phyloP scores from a whole-genome alignment of 2,113 vertebrate genomes.

The Xiphias gladius region DNA sequence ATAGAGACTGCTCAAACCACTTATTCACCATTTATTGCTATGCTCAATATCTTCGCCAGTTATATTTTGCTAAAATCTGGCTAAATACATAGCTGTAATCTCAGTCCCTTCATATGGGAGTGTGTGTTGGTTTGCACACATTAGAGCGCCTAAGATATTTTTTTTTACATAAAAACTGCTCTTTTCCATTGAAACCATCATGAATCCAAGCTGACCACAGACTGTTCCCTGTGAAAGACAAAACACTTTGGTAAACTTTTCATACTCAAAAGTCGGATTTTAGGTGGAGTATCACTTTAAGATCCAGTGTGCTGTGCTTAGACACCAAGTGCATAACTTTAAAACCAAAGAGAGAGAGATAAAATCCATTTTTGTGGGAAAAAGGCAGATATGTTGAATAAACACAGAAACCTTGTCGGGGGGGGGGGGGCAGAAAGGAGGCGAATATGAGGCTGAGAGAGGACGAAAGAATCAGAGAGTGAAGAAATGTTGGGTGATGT shows the following conservation, averaged over 20 bases:
- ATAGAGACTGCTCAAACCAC: neutral
- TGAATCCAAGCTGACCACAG: neutral
- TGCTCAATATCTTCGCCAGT: neutral
- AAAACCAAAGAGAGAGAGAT: neutral
- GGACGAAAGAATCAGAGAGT: constrained; percentile 19
- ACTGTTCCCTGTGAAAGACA: neutral
- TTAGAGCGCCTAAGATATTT: neutral
- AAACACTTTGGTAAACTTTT: neutral
- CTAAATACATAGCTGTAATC: neutral
- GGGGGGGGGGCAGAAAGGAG: neutral
- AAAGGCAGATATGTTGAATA: constrained; percentile 8
- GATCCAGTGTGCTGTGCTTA: neutral
- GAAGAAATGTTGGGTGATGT: constrained; percentile 53
- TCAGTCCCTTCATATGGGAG: neutral
- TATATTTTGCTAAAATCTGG: neutral
- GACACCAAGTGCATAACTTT: neutral
- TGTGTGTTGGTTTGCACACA: neutral
- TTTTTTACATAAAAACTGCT: neutral
- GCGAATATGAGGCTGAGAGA: constrained; percentile 21
- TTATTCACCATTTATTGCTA: neutral
- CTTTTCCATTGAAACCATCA: neutral
- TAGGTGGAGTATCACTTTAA: neutral
- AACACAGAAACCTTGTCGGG: neutral
- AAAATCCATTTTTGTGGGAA: neutral
- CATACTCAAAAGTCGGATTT: neutral